Base-by-base conservation (phyloP, 2,797 vertebrate species). In the Petrocephalus sullivani region DNA sequence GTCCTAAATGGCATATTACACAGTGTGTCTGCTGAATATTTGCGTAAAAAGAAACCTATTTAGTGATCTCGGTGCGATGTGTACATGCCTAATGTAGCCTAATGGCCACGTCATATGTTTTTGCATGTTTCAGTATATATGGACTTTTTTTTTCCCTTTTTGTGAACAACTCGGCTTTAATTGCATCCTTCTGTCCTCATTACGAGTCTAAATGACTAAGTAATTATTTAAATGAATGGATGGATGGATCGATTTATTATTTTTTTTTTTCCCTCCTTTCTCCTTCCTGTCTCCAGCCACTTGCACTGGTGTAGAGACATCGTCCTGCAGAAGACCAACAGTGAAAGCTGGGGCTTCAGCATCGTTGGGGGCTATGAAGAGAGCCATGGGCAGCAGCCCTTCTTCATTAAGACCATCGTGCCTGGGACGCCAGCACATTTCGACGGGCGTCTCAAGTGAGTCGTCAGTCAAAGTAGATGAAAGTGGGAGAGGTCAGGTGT, bases 331-430 rank as follows among this genome's bases (percentile, higher is more conserved):
- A 98, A 98, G 94, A 97, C 96, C 87, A 97, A 96, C 93, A 95
- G 94, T 5, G 98, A 98, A 84, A 99, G 97, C 89, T 98, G 98
- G 98, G 98, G 98, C 90, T 99, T 99, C 94, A 99, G 98, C 91
- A 98, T 99, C 2, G 98, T 99, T 0, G 98, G 98, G 2, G 97
- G 98, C 88, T 98, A 97, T 8, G 97, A 98, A 93, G 98, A 98
- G 90, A 97, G 93, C 91, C 97, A 96, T 89, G 97, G 97, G 3
- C 97, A 97, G 93, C 97, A 98, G 93, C 98, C 97, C 0, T 99
- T 99, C 95, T 99, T 98, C 94, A 99, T 99, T 91, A 99, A 98
- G 94, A 98, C 98, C 94, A 98, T 99, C 0, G 98, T 99, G 92
- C 97, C 97, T 2, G 97, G 96, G 41, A 98, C 98, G 0, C 97